Evolutionary conservation across 2,888 invertebrate species (phyloP).

Genomic region (Neoitamus cyanurus): DNA sequence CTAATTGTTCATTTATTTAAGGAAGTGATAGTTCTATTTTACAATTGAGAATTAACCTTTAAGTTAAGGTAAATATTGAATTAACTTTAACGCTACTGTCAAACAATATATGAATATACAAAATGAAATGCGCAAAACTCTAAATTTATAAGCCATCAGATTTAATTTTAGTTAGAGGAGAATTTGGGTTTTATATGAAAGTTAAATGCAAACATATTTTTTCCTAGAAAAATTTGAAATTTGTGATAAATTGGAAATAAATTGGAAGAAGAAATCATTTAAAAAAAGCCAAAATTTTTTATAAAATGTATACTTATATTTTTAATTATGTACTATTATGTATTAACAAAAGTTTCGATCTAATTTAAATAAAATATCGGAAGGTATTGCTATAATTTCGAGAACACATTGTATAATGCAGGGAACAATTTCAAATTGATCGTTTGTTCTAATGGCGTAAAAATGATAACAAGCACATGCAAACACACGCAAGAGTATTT

Average conservation of each 20-base stretch:
- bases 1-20: not conserved
- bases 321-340: constrained; percentile 34
- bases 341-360: constrained; percentile 12
- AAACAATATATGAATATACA: not conserved
- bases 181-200: constrained; percentile 24
- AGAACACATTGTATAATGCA: constrained; percentile 54
- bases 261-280: constrained; percentile 27
- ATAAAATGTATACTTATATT: constrained; percentile 43
- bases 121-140: not conserved
- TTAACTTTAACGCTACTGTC: not conserved
- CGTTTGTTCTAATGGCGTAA: constrained; percentile 35
- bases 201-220: constrained; percentile 30
- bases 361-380: constrained; percentile 29
- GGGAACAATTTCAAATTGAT: constrained; percentile 56
- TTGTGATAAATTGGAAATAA: constrained; percentile 37
- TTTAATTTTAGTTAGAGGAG: constrained; percentile 11
- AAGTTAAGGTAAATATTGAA: constrained; percentile 5
- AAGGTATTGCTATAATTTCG: constrained; percentile 51
- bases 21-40: constrained; percentile 1
- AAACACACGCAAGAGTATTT: constrained; percentile 7
- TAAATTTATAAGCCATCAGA: constrained; percentile 30
- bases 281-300: constrained; percentile 42
- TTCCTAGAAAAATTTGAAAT: constrained; percentile 38
- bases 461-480: constrained; percentile 16
- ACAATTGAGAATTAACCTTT: not conserved